Conservation (phyloP, 2,888 invertebrate species). For the Coelogynopora nodosa region DNA sequence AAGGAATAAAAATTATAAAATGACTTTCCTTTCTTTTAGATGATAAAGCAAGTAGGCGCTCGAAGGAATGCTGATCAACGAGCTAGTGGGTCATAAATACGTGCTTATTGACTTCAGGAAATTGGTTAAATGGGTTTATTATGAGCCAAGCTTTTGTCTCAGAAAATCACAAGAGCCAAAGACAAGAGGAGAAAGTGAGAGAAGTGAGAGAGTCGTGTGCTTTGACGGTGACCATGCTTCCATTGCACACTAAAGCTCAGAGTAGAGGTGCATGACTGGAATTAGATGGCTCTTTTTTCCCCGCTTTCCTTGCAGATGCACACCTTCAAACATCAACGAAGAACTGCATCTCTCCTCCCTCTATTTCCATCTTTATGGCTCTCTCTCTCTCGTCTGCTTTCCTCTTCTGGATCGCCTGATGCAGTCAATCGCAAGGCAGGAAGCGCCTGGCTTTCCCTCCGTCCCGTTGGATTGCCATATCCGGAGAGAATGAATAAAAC, state of each 20-base stretch:
- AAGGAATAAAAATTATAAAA: background rate
- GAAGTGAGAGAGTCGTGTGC: background rate
- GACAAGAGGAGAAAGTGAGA: background rate
- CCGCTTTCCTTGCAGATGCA: background rate
- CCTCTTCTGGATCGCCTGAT: background rate
- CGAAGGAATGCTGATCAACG: too few relatives aligned
- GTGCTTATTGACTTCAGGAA: background rate
- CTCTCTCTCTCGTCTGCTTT: background rate
- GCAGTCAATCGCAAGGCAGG: background rate
- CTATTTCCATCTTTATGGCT: background rate
- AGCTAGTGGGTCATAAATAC: background rate
- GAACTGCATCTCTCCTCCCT: background rate
- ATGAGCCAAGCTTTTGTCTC: background rate
- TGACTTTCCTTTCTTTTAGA: background rate
- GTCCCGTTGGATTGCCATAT: background rate
- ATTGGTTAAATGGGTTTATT: background rate
- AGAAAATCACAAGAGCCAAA: background rate
- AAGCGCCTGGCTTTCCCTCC: background rate
- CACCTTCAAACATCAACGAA: background rate
- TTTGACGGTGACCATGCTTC: background rate
- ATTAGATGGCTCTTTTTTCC: background rate
- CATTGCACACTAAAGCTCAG: background rate
- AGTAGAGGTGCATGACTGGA: background rate
- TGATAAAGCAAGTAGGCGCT: too few relatives aligned
- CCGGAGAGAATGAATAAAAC: background rate